A percentile compares a stretch with the other conserved stretches of the same genome.
Evolutionary conservation across 2,797 vertebrate genomes (phyloP).

Genomic region (Typhlichthys subterraneus): DNA sequence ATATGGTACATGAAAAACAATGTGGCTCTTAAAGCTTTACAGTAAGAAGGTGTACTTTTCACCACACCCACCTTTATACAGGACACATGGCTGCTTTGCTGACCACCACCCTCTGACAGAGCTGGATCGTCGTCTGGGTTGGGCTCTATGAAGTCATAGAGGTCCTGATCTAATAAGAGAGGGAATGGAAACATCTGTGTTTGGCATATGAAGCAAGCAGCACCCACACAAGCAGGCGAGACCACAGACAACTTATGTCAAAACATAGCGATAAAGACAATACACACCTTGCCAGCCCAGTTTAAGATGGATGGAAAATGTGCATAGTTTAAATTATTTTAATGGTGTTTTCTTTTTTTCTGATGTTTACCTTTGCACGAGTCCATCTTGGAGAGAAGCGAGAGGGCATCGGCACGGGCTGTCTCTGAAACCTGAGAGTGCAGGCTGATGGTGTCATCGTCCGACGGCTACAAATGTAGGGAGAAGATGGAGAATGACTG

Average conservation of each 20-base stretch:
- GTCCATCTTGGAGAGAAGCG: constrained; percentile 86
- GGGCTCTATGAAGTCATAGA: constrained; percentile 92
- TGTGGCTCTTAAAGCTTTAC: not conserved
- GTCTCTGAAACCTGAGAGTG: constrained; percentile 98
- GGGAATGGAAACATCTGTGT: constrained; percentile 62
- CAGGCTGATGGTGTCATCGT: constrained; percentile 96
- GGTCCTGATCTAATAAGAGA: constrained; percentile 81
- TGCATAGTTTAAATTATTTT: too few species aligned
- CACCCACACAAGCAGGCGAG: not conserved
- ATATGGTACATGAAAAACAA: too few species aligned
- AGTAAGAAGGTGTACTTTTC: not conserved
- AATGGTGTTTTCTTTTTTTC: not conserved
- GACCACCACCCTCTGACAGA: constrained; percentile 86
- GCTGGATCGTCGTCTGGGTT: constrained; percentile 84
- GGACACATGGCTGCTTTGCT: constrained; percentile 81
- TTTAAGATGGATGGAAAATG: too few species aligned
- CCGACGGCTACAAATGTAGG: constrained; percentile 86
- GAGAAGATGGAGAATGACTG: constrained; percentile 1
- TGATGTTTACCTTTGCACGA: constrained; percentile 72
- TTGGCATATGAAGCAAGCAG: constrained; percentile 51
- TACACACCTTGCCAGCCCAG: too few species aligned
- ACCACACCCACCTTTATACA: constrained; percentile 85
- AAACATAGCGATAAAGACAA: too few species aligned
- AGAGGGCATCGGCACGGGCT: constrained; percentile 86
- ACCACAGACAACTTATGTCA: not conserved